Percentiles rank a stretch among this genome's conserved stretches.
phyloP scores from a whole-genome alignment of 2,888 invertebrate species.

The Neocrepidodera transversa region DNA sequence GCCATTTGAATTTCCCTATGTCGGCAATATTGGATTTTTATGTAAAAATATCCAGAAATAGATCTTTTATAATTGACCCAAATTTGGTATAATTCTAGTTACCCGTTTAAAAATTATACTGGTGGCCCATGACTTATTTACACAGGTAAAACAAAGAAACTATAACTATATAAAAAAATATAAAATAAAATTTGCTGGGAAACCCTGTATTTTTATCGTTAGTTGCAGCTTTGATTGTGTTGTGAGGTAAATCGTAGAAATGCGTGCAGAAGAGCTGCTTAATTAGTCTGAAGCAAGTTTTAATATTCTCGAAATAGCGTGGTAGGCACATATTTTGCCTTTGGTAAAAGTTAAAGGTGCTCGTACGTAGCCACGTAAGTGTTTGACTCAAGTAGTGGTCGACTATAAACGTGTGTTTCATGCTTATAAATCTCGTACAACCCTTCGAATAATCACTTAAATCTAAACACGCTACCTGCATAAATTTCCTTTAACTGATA shows the following conservation, averaged over 20 bases:
- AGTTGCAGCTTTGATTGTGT: background rate
- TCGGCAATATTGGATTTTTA: no score
- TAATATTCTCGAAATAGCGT: constrained; percentile 6
- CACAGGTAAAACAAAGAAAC: no score
- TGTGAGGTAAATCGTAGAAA: constrained; percentile 3
- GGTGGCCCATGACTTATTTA: no score
- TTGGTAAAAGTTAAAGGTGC: background rate
- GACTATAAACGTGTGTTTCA: background rate
- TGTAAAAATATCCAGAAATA: no score
- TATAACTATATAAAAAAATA: no score
- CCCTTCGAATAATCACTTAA: constrained; percentile 18
- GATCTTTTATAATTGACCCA: no score
- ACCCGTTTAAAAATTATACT: no score
- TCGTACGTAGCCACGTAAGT: constrained; percentile 2
- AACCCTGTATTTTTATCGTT: no score
- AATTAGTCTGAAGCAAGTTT: constrained; percentile 2
- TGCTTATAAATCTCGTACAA: constrained; percentile 12
- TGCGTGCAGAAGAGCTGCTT: constrained; percentile 6
- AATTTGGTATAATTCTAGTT: no score
- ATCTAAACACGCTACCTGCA: constrained; percentile 22
- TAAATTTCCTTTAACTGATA: constrained; percentile 10
- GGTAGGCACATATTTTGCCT: background rate
- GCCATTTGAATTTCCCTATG: no score
- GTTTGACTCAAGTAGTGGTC: background rate
- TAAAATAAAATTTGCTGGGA: no score